A percentile compares a stretch with the other conserved stretches of the same genome.
These are phyloP conservation scores for Tylochromis polylepis DNA, from an alignment of 2,113 vertebrate species.

Conservation along the genomic window DNA sequence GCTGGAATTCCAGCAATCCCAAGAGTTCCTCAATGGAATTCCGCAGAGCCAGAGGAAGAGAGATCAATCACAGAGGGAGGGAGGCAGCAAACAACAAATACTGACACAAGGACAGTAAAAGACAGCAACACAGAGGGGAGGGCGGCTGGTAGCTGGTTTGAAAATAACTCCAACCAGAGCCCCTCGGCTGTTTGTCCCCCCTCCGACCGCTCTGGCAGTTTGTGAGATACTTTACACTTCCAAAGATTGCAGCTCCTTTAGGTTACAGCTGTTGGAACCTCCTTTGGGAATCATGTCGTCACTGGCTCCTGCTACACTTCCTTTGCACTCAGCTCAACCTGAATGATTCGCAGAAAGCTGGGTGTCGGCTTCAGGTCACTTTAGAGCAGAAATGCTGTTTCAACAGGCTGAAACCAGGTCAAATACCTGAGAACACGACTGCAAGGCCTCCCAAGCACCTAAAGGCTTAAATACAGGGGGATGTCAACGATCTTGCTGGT, in stretches of 20 bases:
- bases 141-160: slow-evolving; percentile 16
- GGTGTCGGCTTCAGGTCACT: neutral
- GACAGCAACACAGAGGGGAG: neutral
- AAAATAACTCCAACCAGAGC: slow-evolving; percentile 56
- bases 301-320: slow-evolving; percentile 10
- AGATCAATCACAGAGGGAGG: slow-evolving; percentile 43
- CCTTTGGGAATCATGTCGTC: slow-evolving; percentile 38
- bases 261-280: slow-evolving; percentile 39
- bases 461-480: neutral
- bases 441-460: neutral
- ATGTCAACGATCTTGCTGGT: neutral
- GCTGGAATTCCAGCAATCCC: slow-evolving; percentile 70
- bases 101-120: slow-evolving; percentile 6
- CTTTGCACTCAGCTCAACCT: neutral
- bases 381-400: neutral
- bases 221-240: slow-evolving; percentile 53
- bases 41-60: slow-evolving; percentile 55
- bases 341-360: neutral
- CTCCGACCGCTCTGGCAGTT: slow-evolving; percentile 41
- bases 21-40: slow-evolving; percentile 70
- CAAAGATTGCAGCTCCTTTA: slow-evolving; percentile 57
- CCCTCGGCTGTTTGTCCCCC: slow-evolving; percentile 11
- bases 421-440: neutral
- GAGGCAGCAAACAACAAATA: neutral
- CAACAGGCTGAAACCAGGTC: neutral